Base-by-base conservation (phyloP, 2,113 vertebrate genomes). In the Helogale parvula region DNA sequence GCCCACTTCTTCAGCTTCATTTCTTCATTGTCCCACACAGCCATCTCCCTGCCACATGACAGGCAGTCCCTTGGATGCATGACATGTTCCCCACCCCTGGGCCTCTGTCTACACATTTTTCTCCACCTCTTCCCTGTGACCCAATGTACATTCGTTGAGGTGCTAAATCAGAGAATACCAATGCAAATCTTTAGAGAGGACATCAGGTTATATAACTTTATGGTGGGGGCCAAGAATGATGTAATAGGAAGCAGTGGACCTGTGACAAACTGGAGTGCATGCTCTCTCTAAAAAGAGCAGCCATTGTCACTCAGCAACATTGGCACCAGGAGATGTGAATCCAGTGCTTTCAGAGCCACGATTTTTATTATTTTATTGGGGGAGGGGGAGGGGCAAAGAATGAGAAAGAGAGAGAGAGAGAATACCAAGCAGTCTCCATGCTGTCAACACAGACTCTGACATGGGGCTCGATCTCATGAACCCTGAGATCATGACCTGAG, bases 211-310 rank as follows among this genome's bases (percentile, higher is more conserved):
- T 1, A 0, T 29, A 31, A 12, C 14, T 74, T 63, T 19, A 14
- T 27, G 31, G 35, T n/a, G 16, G 38, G 50, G 45, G 8, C 11
- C 29, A 8, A 19, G 71, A 50, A 33, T 11, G 4, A 38, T 15
- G 38, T 16, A 0, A 69, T 2, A 8, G 60, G 68, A 50, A 35
- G 10, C 3, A 33, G 21, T 35, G 38, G 80, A 25, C 17, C 13
- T 60, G 82, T 0, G 25, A 4, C 4, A 52, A 63, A 8, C 3
- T 21, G 16, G 29, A 69, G 11, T 1, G 25, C 1, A 1, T 3
- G 3, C 16, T 47, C 19, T 69, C 23, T 87, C 63, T 38, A 15
- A 54, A 50, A 77, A 35, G 16, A 29, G 11, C 25, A 54, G 54
- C 41, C 27, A 17, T 15, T 35, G 11, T 15, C 41, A 13, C 23